Evolutionary conservation across 2,888 invertebrate species (phyloP), one percentile per base, ranked within the genome.

Genomic region (Hirtodrosophila alboralis): DNA sequence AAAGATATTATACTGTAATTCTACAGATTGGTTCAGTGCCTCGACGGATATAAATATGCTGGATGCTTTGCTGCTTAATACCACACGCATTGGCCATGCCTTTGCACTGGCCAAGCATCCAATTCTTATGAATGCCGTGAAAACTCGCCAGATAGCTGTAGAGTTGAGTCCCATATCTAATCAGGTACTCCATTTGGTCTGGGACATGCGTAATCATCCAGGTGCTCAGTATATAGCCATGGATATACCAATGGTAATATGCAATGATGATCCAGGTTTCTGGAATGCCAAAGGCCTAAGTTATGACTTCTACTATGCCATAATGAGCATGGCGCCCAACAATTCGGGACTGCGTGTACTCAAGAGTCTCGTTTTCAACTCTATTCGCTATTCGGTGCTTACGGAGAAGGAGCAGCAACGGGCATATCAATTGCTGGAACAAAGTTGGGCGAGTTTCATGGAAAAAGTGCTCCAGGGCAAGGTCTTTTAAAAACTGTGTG

Each of bases 301-400:
- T 70, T 93, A 94, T 78, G 94, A 94, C 78, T 93, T 93, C 85
- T 94, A 94, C 86, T 92, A 93, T 78, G 93, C 93, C 1, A 94
- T 94, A 68, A 92, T 94, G 92, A 93, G 92, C 3, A 91, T 94
- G 75, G 93, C 93, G 38, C 92, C 93, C 1, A 89, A 90, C 23
- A 89, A 91, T 45, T 91, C 92, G 0, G 94, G 94, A 23, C 84
- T 94, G 7, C 91, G 92, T 47, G 89, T 93, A 5, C 90, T 95
- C 1, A 94, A 94, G 74, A 92, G 92, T 58, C 89, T 94, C 1
- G 93, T 93, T 0, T 88, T 92, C 58, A 94, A 94, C 81, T 94
- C 94, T 0, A 89, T 94, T 34, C 87, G 88, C 0, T 89, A 88
- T 47, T 89, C 90, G 0, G 52, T 81, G 12, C n/a, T 90, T 9